Conservation (phyloP, 2,113 vertebrate species). For the Nothocercus nigrocapillus region DNA sequence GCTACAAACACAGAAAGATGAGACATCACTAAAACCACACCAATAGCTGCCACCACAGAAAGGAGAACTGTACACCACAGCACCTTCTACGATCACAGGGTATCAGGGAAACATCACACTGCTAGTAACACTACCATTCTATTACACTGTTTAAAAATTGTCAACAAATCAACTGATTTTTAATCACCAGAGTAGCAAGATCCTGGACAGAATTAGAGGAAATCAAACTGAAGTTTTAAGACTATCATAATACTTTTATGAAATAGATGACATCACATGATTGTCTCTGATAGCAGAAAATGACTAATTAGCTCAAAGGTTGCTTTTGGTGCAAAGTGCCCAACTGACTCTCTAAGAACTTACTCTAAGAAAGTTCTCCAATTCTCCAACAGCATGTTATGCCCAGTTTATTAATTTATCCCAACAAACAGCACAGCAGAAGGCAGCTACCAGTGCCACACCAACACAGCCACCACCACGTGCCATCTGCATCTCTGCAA, state of each 20-base stretch:
- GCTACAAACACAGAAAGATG: neutral
- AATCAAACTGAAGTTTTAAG: neutral
- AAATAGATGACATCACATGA: neutral
- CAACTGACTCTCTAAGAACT: neutral
- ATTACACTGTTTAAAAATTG: neutral
- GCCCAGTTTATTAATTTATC: neutral
- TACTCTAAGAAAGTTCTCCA: neutral
- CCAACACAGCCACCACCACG: neutral
- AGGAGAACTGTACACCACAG: neutral
- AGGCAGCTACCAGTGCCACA: accelerated
- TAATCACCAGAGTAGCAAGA: neutral
- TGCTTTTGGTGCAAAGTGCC: neutral
- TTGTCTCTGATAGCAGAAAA: neutral
- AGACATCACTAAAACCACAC: neutral
- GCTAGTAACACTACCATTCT: neutral
- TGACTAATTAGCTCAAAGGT: no score
- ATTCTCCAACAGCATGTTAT: neutral
- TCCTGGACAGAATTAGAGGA: neutral
- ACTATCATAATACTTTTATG: neutral
- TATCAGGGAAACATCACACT: neutral
- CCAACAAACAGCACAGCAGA: neutral
- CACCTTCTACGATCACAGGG: neutral
- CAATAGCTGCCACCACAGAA: neutral
- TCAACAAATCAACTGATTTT: neutral
- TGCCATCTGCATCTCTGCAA: neutral